Evolutionary conservation across 2,797 vertebrate genomes (phyloP).

Genomic region (Prionace glauca): DNA sequence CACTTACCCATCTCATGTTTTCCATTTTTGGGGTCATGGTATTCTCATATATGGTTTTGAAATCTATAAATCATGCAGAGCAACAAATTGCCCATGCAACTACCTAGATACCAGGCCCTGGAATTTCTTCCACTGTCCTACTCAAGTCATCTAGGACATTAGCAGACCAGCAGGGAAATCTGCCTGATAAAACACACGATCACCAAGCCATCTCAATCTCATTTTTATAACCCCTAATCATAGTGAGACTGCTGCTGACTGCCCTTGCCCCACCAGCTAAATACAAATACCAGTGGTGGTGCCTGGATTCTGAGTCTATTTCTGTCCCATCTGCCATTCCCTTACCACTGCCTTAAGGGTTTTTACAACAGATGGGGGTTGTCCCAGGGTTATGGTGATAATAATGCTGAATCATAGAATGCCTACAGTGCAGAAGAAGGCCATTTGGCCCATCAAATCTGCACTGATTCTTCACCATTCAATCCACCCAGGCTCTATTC

Average conservation of each 20-base stretch:
- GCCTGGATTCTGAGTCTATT: not conserved
- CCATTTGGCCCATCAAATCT: no score
- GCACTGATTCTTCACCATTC: no score
- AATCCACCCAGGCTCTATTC: no score
- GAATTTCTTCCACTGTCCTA: not conserved
- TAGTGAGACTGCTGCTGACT: not conserved
- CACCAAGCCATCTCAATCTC: not conserved
- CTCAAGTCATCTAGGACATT: not conserved
- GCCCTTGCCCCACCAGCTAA: not conserved
- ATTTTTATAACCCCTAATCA: not conserved
- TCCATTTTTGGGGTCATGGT: not conserved
- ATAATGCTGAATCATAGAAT: not conserved
- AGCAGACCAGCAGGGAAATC: not conserved
- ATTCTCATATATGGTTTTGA: not conserved
- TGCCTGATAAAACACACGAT: not conserved
- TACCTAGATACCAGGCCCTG: not conserved
- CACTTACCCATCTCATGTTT: not conserved
- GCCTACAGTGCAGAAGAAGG: no score
- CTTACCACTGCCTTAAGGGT: not conserved
- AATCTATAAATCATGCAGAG: not conserved
- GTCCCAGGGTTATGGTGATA: not conserved
- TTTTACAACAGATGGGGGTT: not conserved
- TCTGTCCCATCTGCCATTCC: not conserved
- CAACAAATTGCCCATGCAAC: not conserved
- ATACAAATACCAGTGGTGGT: not conserved